Base-by-base conservation (phyloP, 2,888 invertebrate genomes). In the Xestia ashworthii region DNA sequence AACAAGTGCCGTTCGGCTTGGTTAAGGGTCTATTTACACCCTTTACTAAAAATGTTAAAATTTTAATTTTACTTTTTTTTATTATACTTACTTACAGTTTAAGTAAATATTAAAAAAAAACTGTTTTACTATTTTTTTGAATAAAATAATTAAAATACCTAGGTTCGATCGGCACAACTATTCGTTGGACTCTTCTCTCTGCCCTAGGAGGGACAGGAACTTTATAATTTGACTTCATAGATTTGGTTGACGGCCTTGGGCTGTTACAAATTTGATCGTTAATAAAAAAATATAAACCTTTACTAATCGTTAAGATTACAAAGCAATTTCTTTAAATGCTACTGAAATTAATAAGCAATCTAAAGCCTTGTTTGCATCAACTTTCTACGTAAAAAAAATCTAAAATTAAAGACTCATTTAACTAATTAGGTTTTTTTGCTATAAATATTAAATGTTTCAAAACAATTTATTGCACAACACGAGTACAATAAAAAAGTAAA, bases 101-200 rank as follows among this genome's bases (percentile, higher is more conserved):
- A n/a, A n/a, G n/a, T 32, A 32, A 32, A 32, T 32, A 32, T 32
- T 32, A 32, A 32, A 2, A 32, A n/a, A 32, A 32, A 32, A 32
- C 32, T 41, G 41, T 41, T 41, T 41, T 41, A 41, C 9, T 41
- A 32, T 32, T 32, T 55, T 71, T 84, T 80, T 53, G 64, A 82
- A 77, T 14, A 60, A 72, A 83, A 78, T 75, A 84, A 85, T 44
- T 84, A 76, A 77, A 90, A 94, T 79, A 79, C 94, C 94, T 94
- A 81, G 50, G 46, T 89, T 94, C 91, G 22, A 87, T 86, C 0
- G 94, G 95, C 11, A 94, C 93, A 44, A 94, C 86, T 53, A 95
- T 90, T 48, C 89, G 80, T 44, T 91, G 84, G 4, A 92, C 84
- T 87, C 93, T 91, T 80, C 87, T 87, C 76, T 92, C 92, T 22